Conservation (phyloP, 2,888 invertebrate genomes). For the Tyria jacobaeae region DNA sequence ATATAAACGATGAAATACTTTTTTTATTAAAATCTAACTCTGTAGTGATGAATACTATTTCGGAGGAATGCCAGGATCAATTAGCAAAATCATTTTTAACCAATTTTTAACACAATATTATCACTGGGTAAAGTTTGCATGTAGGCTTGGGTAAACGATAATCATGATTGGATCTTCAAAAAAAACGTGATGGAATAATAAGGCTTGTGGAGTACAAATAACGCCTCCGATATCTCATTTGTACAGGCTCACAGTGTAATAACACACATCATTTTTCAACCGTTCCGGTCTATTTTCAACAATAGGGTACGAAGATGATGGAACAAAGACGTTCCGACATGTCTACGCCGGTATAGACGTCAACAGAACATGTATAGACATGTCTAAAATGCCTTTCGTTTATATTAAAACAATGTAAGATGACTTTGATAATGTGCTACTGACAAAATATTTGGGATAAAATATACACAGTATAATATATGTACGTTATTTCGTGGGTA, state of each 20-base stretch:
- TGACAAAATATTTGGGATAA: slow-evolving; percentile 1
- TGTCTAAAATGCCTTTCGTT: slow-evolving; percentile 8
- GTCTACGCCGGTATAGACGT: slow-evolving; percentile 14
- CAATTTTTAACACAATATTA: too few species aligned
- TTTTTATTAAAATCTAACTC: too few species aligned
- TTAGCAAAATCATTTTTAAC: too few species aligned
- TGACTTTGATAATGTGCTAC: slow-evolving; percentile 10
- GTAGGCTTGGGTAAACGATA: too few species aligned
- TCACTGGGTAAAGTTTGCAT: too few species aligned
- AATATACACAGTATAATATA: neutral
- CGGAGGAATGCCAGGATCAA: too few species aligned
- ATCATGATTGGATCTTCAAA: neutral
- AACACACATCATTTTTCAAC: slow-evolving; percentile 43
- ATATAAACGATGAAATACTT: too few species aligned
- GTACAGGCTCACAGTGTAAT: slow-evolving; percentile 13
- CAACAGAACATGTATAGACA: slow-evolving; percentile 11
- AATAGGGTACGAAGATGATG: slow-evolving; percentile 31
- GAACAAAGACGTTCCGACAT: slow-evolving; percentile 36
- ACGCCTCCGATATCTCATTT: slow-evolving; percentile 10
- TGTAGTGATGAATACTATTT: too few species aligned
- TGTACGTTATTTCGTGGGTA: neutral
- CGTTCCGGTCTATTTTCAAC: slow-evolving; percentile 39
- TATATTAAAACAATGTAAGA: slow-evolving; percentile 10
- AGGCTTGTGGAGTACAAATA: slow-evolving; percentile 8
- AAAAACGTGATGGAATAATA: neutral